Percentiles rank a stretch among this genome's conserved stretches.
Evolutionary conservation across 2,797 vertebrate genomes (phyloP).

Genomic region (Silurus lanzhouensis): DNA sequence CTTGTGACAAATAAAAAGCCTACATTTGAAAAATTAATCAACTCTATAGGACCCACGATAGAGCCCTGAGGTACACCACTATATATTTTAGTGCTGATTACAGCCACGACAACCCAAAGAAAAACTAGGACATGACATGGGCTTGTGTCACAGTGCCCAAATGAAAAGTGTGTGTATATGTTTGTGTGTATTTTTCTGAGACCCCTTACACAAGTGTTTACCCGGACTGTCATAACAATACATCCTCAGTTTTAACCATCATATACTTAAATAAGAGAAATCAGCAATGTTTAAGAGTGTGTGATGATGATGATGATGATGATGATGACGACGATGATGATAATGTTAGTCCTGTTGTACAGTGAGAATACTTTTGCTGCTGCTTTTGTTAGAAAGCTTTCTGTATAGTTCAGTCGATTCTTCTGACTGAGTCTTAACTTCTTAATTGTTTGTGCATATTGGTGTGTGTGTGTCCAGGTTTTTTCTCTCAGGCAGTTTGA

Average conservation of each 20-base stretch:
- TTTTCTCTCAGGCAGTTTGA: constrained; percentile 21
- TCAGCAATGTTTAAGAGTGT: no score
- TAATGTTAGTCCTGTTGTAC: constrained; percentile 9
- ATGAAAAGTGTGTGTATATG: not conserved
- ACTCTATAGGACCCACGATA: not conserved
- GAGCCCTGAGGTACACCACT: constrained; percentile 5
- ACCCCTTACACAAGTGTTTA: not conserved
- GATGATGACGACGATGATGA: not conserved
- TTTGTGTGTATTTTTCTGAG: no score
- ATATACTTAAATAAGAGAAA: not conserved
- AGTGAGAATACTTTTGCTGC: constrained; percentile 42
- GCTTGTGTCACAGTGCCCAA: not conserved
- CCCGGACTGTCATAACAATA: not conserved
- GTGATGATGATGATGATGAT: not conserved
- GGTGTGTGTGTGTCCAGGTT: not conserved
- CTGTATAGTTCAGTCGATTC: constrained; percentile 67
- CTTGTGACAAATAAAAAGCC: no score
- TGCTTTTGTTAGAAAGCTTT: constrained; percentile 77
- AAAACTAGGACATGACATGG: not conserved
- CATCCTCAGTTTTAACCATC: not conserved
- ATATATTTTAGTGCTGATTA: not conserved
- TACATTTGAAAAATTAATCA: not conserved
- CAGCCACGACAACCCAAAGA: not conserved
- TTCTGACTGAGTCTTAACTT: constrained; percentile 62
- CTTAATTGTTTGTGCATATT: constrained; percentile 6